Base-by-base conservation (phyloP, 2,797 vertebrate genomes). In the Oophaga sylvatica region DNA sequence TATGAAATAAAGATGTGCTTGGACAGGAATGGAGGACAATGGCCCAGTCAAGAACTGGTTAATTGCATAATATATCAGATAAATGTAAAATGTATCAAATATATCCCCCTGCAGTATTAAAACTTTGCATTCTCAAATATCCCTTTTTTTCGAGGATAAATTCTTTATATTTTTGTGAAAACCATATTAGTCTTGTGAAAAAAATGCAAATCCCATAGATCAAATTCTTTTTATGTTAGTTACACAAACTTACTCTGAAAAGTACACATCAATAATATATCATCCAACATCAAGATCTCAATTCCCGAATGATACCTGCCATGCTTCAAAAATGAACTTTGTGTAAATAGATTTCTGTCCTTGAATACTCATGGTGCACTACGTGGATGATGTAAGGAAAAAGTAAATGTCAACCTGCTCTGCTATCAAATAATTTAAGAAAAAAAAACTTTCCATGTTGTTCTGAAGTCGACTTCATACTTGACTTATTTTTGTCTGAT, bases 251-350 rank as follows among this genome's bases (percentile, higher is more conserved):
- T 80, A 79, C 71, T 78, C 63, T 59, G 73, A 56, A 79, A 87
- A 83, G 87, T 83, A 56, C 82, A 84, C 77, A 84, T 88, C 81
- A 88, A 80, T 88, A 84, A 88, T 88, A 84, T 71, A 88, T 63
- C 65, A 80, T 56, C 75, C 63, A 79, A 68, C 81, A 78, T 79
- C 67, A 75, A 80, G 35, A 56, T 84, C 65, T 80, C 80, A 57
- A 88, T 80, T 88, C 76, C 76, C 65, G 56, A 65, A 88, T 81
- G 87, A 60, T 48, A 80, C 67, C 77, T 63, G 57, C 45, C 73
- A 80, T 73, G 82, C 81, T 84, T 88, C 77, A 85, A 67, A 19
- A 81, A 75, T 88, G 82, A 84, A 70, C 76, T 67, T 65, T 70
- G 35, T 78, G 77, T 88, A 63, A 80, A 84, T 88, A 80, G 77